Percentiles rank a stretch among this genome's conserved stretches.
Evolutionary conservation across 1,140 invertebrate genomes (phyloP).

Genomic region (Helicoverpa armigera): DNA sequence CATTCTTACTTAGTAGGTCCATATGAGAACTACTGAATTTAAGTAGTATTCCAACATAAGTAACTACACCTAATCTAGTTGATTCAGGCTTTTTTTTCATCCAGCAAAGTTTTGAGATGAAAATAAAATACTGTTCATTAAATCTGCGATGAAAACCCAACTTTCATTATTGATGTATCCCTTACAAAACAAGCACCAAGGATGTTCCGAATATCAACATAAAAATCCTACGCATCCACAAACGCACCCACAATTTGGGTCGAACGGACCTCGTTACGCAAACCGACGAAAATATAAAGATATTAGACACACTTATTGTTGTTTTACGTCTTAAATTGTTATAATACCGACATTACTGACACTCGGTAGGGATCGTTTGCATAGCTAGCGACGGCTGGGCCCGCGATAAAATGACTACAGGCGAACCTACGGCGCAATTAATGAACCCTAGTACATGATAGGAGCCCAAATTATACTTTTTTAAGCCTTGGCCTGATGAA

Average conservation of each 20-base stretch:
- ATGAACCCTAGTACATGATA: conserved; percentile 74
- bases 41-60: too few relatives aligned
- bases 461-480: conserved; percentile 68
- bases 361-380: conserved; percentile 78
- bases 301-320: conserved; percentile 75
- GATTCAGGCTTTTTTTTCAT: too few relatives aligned
- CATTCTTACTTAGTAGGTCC: too few relatives aligned
- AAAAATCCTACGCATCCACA: background rate
- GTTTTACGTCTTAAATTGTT: conserved; percentile 84
- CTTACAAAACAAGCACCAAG: background rate
- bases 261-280: conserved; percentile 20
- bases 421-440: conserved; percentile 80
- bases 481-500: conserved; percentile 56
- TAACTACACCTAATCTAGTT: too few relatives aligned
- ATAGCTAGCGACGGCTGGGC: conserved; percentile 74
- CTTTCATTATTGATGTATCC: too few relatives aligned
- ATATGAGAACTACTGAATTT: too few relatives aligned
- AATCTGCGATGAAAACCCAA: too few relatives aligned
- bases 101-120: too few relatives aligned
- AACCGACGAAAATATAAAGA: conserved; percentile 43
- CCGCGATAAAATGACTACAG: conserved; percentile 72
- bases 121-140: too few relatives aligned
- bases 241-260: conserved; percentile 8
- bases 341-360: conserved; percentile 76
- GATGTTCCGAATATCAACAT: background rate